These are phyloP conservation scores for Triplophysa siluroides DNA, from an alignment of 2,113 vertebrate genomes.

Conservation along the genomic window DNA sequence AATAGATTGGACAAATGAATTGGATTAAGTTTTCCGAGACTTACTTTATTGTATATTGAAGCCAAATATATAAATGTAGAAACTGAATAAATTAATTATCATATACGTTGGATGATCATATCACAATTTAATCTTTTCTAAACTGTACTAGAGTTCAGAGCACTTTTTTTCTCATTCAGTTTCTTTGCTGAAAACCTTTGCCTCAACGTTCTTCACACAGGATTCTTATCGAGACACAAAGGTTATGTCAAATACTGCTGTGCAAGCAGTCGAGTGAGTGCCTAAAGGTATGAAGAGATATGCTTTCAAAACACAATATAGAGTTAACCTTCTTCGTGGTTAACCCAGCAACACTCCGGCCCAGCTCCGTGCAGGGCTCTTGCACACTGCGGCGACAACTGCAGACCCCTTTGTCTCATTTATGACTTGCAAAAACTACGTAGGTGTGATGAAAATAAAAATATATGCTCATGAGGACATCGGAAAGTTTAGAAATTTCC, in stretches of 20 bases:
- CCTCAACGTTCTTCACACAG: no score
- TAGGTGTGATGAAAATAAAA: constrained; percentile 32
- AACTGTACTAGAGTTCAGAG: no score
- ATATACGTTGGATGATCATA: no score
- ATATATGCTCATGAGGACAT: neutral
- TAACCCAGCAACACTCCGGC: constrained; percentile 16
- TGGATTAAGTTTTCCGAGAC: no score
- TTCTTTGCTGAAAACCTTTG: no score
- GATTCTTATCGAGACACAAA: neutral
- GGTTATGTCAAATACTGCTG: neutral
- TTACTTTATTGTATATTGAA: no score
- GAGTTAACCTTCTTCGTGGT: constrained; percentile 16
- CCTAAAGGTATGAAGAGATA: neutral
- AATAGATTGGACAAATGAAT: no score
- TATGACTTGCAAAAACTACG: neutral
- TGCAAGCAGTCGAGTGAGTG: neutral
- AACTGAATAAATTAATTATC: no score
- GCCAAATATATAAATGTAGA: no score
- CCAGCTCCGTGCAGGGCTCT: neutral
- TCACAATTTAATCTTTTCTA: no score
- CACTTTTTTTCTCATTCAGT: no score
- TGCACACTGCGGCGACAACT: neutral
- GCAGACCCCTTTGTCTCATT: neutral
- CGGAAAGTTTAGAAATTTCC: constrained; percentile 21
- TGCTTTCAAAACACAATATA: neutral